A percentile compares a stretch with the other conserved stretches of the same genome.
phyloP scores from a whole-genome alignment of 2,113 vertebrate genomes.

The Gymnogyps californianus region DNA sequence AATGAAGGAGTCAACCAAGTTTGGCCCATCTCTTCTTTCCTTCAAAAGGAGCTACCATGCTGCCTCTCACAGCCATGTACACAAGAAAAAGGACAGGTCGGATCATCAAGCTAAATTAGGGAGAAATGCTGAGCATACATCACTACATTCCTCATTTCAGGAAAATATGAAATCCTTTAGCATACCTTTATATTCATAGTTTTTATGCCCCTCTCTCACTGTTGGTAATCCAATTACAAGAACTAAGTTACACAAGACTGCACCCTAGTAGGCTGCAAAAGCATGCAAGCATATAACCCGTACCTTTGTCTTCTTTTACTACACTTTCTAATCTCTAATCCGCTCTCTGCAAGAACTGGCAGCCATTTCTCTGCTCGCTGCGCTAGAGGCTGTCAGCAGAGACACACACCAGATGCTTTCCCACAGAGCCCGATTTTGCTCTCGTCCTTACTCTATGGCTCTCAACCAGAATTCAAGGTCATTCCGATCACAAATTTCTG shows the following conservation, averaged over 20 bases:
- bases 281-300: rapidly evolving
- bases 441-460: background rate
- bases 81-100: background rate
- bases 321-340: background rate
- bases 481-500: background rate
- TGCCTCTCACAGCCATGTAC: background rate
- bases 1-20: background rate
- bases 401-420: background rate
- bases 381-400: background rate
- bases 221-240: background rate
- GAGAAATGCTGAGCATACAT: background rate
- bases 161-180: background rate
- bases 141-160: background rate
- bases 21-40: background rate
- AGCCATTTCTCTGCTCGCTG: background rate
- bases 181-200: background rate
- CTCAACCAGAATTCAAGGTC: slow-evolving; percentile 1
- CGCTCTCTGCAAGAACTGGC: background rate
- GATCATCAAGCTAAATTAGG: background rate
- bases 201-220: background rate
- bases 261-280: background rate
- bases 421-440: background rate
- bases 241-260: background rate
- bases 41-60: background rate
- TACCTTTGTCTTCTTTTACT: background rate